phyloP scores from a whole-genome alignment of 1,140 invertebrate species.

The Ladona fulva region DNA sequence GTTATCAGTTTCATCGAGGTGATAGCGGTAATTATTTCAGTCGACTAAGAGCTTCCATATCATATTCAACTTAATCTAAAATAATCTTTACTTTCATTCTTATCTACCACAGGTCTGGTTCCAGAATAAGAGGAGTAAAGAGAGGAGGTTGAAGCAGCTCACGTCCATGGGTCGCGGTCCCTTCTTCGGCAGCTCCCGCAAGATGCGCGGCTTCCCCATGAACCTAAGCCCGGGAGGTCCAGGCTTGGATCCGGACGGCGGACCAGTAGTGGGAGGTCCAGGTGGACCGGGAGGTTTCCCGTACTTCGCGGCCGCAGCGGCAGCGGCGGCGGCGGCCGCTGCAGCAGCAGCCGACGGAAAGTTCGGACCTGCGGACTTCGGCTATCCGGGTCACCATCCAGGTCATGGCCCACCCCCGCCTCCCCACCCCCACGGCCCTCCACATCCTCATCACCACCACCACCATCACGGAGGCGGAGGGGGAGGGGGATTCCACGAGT shows the following conservation, averaged over 20 bases:
- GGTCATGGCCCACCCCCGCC: background rate
- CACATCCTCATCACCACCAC: background rate
- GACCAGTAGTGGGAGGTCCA: conserved; percentile 58
- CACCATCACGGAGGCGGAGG: background rate
- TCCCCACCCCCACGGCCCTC: background rate
- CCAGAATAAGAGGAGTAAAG: conserved; percentile 98
- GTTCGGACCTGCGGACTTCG: conserved; percentile 61
- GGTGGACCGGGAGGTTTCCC: conserved; percentile 67
- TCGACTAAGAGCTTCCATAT: too few species aligned
- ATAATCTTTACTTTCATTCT: background rate
- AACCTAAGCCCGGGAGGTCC: conserved; percentile 72
- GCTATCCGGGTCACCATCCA: conserved; percentile 70
- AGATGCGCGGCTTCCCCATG: conserved; percentile 83
- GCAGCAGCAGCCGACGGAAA: conserved; percentile 55
- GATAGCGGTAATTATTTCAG: too few species aligned
- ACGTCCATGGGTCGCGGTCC: conserved; percentile 85
- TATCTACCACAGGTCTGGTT: conserved; percentile 85
- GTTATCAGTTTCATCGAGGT: too few species aligned
- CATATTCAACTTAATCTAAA: background rate
- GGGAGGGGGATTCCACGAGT: conserved; percentile 55
- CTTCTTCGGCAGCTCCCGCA: conserved; percentile 80
- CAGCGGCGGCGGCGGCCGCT: background rate
- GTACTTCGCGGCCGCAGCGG: conserved; percentile 56
- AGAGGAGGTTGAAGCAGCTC: conserved; percentile 83
- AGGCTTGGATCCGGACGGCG: conserved; percentile 63